Evolutionary conservation across 2,888 invertebrate genomes (phyloP), one percentile per base, ranked within the genome.

Genomic region (Drosophila cognata): DNA sequence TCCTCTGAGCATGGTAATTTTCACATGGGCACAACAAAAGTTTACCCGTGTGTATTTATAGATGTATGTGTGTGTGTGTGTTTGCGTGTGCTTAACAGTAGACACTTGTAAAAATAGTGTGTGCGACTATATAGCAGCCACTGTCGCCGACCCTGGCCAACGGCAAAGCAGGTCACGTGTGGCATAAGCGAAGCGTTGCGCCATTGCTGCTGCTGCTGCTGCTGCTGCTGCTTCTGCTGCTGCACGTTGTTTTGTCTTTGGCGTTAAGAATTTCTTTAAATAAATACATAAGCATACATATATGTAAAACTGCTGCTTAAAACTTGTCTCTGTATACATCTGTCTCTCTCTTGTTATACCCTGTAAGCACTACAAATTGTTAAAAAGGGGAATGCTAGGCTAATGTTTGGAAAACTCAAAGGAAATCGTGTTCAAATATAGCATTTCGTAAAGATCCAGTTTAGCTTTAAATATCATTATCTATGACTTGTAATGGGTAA

Each of bases 81-180:
- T 70, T 67, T 80, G 81, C 43, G 67, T 76, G 74, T 81, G 68
- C 82, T 81, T 84, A 88, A 76, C 82, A 72, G 88, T 89, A 86
- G 89, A 86, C 86, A 86, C 86, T 86, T 86, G 82, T 86, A 89
- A 88, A 84, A 86, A 86, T 88, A 89, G 85, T 88, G 73, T 83
- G 87, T 74, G 87, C 51, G 71, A 71, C 50, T 71, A 84, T 88
- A 88, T 82, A 79, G 85, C 82, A 82, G 89, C 56, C 82, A 89
- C 84, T 89, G 72, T 74, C 55, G 74, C 50, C 89, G 87, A 88
- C 87, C 89, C 87, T 89, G 90, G 90, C 82, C 90, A 71, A 79
- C 73, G 75, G 85, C 79, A 87, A 84, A 88, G 90, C 88, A 88
- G 88, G 88, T 88, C 88, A 88, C 89, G 88, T 88, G 90, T 87